Percentiles rank a stretch among this genome's conserved stretches.
Conservation (phyloP, 2,797 vertebrate species). For the Sciurus vulgaris region DNA sequence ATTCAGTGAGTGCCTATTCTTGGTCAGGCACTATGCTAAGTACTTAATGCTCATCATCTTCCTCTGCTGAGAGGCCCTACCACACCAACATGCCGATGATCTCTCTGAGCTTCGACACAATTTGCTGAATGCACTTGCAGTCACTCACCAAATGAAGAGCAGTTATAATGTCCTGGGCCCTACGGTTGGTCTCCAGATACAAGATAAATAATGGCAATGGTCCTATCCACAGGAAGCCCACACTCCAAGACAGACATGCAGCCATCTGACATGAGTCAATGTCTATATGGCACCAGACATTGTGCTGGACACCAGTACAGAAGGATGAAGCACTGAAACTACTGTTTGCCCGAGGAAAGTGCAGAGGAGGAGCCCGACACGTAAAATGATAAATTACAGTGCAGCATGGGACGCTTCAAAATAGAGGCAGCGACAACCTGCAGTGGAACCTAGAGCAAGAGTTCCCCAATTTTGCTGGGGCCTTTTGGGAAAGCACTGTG, state of each 20-base stretch:
- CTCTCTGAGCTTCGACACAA: background rate
- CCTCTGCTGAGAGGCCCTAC: background rate
- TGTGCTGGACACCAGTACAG: accelerated
- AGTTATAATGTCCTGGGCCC: background rate
- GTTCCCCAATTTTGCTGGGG: background rate
- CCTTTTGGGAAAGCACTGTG: background rate
- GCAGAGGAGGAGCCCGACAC: background rate
- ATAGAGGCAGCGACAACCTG: background rate
- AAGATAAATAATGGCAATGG: background rate
- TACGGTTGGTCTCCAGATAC: background rate
- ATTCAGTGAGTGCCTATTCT: background rate
- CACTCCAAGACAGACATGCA: background rate
- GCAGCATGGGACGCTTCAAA: background rate
- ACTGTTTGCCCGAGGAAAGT: background rate
- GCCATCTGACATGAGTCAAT: accelerated
- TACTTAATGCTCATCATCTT: background rate
- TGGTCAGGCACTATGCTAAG: background rate
- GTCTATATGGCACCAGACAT: background rate
- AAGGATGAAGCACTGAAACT: background rate
- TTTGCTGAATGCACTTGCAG: background rate
- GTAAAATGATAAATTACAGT: accelerated
- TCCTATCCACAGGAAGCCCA: background rate
- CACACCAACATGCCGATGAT: background rate
- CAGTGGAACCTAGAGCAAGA: background rate
- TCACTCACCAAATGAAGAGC: background rate